Conservation (phyloP, 2,888 invertebrate genomes). For the Harpagoxenus sublaevis region DNA sequence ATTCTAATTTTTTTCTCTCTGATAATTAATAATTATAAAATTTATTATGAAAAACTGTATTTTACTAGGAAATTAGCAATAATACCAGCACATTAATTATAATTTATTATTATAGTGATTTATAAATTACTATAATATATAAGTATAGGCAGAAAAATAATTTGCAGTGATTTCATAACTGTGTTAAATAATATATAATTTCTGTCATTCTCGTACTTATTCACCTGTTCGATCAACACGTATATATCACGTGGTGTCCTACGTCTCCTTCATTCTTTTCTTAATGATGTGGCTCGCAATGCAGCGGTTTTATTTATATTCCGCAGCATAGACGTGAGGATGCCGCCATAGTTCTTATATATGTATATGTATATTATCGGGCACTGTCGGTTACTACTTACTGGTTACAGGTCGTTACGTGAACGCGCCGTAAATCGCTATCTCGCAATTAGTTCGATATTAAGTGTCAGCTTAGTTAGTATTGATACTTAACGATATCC, state of each 20-base stretch:
- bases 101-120: neutral
- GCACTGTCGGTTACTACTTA: conserved; percentile 65
- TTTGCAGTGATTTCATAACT: neutral
- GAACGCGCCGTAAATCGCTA: conserved; percentile 28
- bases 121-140: neutral
- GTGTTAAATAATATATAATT: neutral
- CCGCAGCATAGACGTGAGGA: neutral
- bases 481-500: neutral
- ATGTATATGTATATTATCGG: conserved; percentile 61
- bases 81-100: neutral
- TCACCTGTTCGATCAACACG: conserved; percentile 14
- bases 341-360: conserved; percentile 1
- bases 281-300: neutral
- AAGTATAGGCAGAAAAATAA: neutral
- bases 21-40: neutral
- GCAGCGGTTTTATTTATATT: conserved; percentile 52
- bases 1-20: neutral
- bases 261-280: conserved; percentile 30
- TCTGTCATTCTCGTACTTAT: neutral
- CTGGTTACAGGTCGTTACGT: conserved; percentile 62
- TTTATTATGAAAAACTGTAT: neutral
- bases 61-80: neutral
- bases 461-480: conserved; percentile 7
- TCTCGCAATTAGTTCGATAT: conserved; percentile 41
- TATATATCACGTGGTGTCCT: conserved; percentile 52